phyloP scores from a whole-genome alignment of 1,140 invertebrate species.

The Drosophila ercepeae region DNA sequence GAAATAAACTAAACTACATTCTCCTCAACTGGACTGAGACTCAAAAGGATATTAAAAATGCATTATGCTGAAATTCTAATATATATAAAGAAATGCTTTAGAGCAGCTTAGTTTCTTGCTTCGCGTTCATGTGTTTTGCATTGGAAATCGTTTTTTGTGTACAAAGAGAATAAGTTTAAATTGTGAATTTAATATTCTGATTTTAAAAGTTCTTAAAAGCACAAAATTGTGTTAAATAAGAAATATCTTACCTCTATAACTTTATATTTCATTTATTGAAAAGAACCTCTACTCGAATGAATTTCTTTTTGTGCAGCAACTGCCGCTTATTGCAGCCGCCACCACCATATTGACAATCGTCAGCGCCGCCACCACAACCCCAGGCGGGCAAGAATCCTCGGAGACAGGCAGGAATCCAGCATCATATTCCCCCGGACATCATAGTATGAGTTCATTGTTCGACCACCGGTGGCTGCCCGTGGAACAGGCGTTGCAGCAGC shows the following conservation, averaged over 20 bases:
- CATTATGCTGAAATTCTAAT: constrained; percentile 24
- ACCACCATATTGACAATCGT: constrained; percentile 56
- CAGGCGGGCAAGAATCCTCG: neutral
- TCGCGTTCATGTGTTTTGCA: constrained; percentile 19
- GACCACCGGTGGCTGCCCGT: constrained; percentile 66
- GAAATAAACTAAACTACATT: neutral
- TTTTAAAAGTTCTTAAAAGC: too few species aligned
- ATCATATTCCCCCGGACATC: constrained; percentile 25
- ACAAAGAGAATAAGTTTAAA: neutral
- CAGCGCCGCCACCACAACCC: constrained; percentile 9
- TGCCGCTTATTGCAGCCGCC: constrained; percentile 60
- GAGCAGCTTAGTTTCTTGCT: constrained; percentile 4
- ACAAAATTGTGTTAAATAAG: too few species aligned
- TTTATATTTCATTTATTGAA: too few species aligned
- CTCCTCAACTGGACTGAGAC: neutral
- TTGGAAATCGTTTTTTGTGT: constrained; percentile 24
- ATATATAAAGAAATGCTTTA: constrained; percentile 6
- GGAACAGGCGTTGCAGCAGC: constrained; percentile 33
- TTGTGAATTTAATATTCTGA: neutral
- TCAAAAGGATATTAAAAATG: constrained; percentile 50
- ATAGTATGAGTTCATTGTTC: constrained; percentile 43
- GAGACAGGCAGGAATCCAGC: constrained; percentile 23
- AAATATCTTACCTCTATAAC: too few species aligned
- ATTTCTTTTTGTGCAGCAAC: constrained; percentile 32
- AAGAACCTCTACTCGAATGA: neutral